Evolutionary conservation across 2,888 invertebrate species (phyloP), one percentile per base, ranked within the genome.

Genomic region (Melieria omissa): DNA sequence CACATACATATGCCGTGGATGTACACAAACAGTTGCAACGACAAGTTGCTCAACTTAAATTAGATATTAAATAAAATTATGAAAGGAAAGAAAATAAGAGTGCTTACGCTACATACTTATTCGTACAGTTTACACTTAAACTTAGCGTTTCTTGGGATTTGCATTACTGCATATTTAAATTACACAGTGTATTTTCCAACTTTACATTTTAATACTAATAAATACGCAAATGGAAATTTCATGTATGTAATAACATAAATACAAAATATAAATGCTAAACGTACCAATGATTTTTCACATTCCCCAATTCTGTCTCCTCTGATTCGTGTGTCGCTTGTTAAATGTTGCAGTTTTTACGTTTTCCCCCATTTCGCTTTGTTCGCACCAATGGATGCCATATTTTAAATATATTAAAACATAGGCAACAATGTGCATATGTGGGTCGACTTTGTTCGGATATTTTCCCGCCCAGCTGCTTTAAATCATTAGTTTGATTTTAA

Each of bases 401-500:
- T 52, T 52, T 5, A n/a, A n/a, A 52, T 52, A 12, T n/a, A 52
- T n/a, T 3, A 49, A 52, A 52, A 52, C 14, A 52, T 14, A 52
- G 52, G 52, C 52, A 52, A 52, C 52, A 12, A 52, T 52, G 10
- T 52, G 10, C 14, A n/a, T 52, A n/a, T 52, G 52, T 52, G n/a
- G 6, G 52, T 9, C 49, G 49, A 49, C 49, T 8, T 52, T 52
- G 5, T 52, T 52, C 49, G 12, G 29, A 46, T 67, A 41, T 12
- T 65, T 66, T 49, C 54, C 29, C 29, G 29, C 29, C 29, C 29
- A 29, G 29, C 29, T 29, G 29, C 29, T 29, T 49, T 61, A 61
- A 67, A 46, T 49, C 44, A 65, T 55, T 44, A 65, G 55, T 45
- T 65, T 57, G 58, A 58, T 58, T 58, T 55, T 14, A 42, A 65